Evolutionary conservation across 2,797 vertebrate genomes (phyloP), one percentile per base, ranked within the genome.

Genomic region (Rhyacichthys aspro): DNA sequence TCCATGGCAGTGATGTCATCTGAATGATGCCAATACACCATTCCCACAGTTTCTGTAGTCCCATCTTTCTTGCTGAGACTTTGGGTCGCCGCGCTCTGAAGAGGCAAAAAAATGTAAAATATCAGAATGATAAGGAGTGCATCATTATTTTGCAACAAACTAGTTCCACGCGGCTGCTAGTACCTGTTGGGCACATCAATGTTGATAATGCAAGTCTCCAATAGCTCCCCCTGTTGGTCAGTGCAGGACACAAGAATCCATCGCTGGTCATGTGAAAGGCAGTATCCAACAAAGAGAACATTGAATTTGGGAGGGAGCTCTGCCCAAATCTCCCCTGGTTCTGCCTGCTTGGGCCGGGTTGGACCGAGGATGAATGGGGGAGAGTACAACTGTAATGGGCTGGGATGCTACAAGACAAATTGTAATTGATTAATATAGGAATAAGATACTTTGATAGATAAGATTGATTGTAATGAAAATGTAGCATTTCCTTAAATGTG

Each of bases 181-280:
- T 86, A 98, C 97, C 97, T 96, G 94, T 94, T 97, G 49, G 97
- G 97, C 63, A 98, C 92, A 67, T 98, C 96, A 1, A 99, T 94
- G 79, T 98, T 98, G 80, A 99, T 95, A 37, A 97, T 90, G 81
- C 95, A 95, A 53, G 96, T 98, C 81, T 99, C 97, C 76, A 98
- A 18, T 37, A 99, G 82, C 72, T 98, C 97, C 46, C 97, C 97
- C 0, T 98, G 95, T 82, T 98, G 95, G 86, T 99, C 97, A 0
- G 97, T 99, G 85, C 97, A 99, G 78, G 96, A 98, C 12, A 95
- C 97, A 82, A 99, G 89, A 52, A 99, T 94, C 96, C 97, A 99
- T 54, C 97, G 96, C 89, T 99, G 97, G 81, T 99, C 97, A 0
- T 98, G 97, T 46, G 97, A 98, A 64, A 98, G 89, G 74, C 97